Evolutionary conservation across 2,113 vertebrate genomes (phyloP).

Genomic region (Zapus hudsonius): DNA sequence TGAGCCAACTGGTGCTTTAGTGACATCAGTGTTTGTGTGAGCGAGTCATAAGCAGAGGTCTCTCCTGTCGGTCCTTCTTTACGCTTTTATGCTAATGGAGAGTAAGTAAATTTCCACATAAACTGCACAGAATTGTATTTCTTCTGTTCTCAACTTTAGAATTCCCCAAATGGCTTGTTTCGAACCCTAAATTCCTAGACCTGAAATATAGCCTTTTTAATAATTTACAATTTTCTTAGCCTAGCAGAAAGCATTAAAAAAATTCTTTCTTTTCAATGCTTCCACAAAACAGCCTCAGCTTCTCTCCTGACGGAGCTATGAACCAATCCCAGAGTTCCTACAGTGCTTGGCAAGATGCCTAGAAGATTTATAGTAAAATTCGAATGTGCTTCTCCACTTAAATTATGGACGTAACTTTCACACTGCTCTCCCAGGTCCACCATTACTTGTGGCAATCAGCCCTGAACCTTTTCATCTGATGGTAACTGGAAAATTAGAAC

Average conservation of each 20-base stretch:
- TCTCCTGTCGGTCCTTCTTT: not conserved
- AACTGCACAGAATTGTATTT: not conserved
- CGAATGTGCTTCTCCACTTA: not conserved
- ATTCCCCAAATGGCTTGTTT: not conserved
- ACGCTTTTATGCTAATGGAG: not conserved
- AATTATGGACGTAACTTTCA: not conserved
- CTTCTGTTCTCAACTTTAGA: not conserved
- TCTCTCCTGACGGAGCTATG: not conserved
- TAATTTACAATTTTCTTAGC: not conserved
- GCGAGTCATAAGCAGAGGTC: not conserved
- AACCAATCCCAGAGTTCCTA: not conserved
- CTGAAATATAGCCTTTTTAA: not conserved
- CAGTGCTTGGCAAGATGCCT: not conserved
- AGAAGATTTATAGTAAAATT: not conserved
- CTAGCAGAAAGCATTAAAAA: not conserved
- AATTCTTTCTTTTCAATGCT: conserved; percentile 20
- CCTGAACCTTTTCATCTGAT: not conserved
- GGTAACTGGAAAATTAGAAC: conserved; percentile 25
- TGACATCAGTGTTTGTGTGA: not conserved
- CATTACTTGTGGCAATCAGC: not conserved
- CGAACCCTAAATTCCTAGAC: not conserved
- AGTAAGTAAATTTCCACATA: not conserved
- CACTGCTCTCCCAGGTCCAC: not conserved
- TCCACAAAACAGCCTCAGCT: not conserved
- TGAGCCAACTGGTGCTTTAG: not conserved